Conservation (phyloP, 2,797 vertebrate species). For the Bucorvus abyssinicus region DNA sequence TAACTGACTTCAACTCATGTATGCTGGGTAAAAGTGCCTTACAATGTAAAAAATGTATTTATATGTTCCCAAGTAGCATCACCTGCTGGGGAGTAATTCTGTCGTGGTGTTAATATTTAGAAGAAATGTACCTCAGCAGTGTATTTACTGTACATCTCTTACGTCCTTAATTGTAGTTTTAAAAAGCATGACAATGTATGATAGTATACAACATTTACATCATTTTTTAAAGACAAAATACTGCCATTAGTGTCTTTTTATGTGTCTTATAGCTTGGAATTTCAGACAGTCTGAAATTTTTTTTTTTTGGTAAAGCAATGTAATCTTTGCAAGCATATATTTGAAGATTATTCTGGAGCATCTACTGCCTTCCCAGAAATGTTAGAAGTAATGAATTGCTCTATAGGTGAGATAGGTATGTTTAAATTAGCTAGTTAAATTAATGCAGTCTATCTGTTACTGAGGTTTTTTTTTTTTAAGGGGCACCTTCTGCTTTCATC, state of each 20-base stretch:
- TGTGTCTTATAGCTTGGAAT: constrained; percentile 76
- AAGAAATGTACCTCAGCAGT: constrained; percentile 79
- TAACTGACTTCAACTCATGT: constrained; percentile 69
- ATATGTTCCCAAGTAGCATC: constrained; percentile 80
- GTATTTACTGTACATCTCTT: constrained; percentile 81
- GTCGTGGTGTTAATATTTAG: constrained; percentile 79
- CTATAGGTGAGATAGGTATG: constrained; percentile 75
- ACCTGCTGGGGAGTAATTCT: constrained; percentile 77
- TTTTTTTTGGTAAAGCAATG: constrained; percentile 63
- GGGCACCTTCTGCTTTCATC: constrained; percentile 74
- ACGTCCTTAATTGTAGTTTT: constrained; percentile 77
- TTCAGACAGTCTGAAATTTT: constrained; percentile 58
- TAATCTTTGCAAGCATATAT: constrained; percentile 77
- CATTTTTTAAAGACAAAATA: constrained; percentile 74
- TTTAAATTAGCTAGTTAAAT: constrained; percentile 74
- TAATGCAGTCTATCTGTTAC: constrained; percentile 70
- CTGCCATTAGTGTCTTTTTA: constrained; percentile 76
- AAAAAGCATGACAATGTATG: constrained; percentile 82
- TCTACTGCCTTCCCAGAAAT: constrained; percentile 78
- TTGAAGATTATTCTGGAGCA: constrained; percentile 77
- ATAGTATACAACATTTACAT: constrained; percentile 80
- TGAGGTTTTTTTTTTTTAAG: constrained; percentile 17
- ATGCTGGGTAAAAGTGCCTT: constrained; percentile 84
- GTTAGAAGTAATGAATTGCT: constrained; percentile 75
- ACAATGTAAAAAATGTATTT: constrained; percentile 82